Conservation (phyloP, 2,888 invertebrate species). For the Anaspis maculata region DNA sequence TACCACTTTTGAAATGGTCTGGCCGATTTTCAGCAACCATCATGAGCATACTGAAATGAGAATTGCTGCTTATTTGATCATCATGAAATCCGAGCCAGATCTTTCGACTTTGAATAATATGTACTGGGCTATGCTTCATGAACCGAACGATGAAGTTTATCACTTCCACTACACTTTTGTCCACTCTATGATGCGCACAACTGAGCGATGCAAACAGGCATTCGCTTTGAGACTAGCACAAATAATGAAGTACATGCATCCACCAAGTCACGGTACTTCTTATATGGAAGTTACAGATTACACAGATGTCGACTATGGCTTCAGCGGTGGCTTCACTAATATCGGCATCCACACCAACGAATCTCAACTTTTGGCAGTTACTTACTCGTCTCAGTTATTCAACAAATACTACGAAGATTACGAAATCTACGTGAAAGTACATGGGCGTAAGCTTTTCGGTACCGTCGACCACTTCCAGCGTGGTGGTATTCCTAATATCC, state of each 20-base stretch:
- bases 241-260: conserved; percentile 32
- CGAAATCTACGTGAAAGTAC: conserved; percentile 5
- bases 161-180: conserved; percentile 40
- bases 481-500: background rate
- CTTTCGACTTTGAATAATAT: conserved; percentile 38
- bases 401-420: conserved; percentile 4
- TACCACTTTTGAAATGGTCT: conserved; percentile 34
- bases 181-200: conserved; percentile 37
- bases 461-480: background rate
- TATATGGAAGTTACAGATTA: conserved; percentile 38
- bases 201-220: conserved; percentile 38
- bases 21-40: conserved; percentile 43
- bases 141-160: conserved; percentile 41
- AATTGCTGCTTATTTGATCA: conserved; percentile 38
- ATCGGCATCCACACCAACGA: conserved; percentile 20
- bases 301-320: conserved; percentile 38
- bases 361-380: conserved; percentile 6
- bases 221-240: conserved; percentile 32
- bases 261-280: conserved; percentile 28
- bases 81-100: conserved; percentile 37
- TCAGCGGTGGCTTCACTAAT: conserved; percentile 33
- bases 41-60: conserved; percentile 39
- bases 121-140: conserved; percentile 42
- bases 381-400: conserved; percentile 1
- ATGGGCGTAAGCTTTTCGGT: conserved; percentile 1